phyloP scores from a whole-genome alignment of 2,888 invertebrate species.

The Brachylomia viminalis region DNA sequence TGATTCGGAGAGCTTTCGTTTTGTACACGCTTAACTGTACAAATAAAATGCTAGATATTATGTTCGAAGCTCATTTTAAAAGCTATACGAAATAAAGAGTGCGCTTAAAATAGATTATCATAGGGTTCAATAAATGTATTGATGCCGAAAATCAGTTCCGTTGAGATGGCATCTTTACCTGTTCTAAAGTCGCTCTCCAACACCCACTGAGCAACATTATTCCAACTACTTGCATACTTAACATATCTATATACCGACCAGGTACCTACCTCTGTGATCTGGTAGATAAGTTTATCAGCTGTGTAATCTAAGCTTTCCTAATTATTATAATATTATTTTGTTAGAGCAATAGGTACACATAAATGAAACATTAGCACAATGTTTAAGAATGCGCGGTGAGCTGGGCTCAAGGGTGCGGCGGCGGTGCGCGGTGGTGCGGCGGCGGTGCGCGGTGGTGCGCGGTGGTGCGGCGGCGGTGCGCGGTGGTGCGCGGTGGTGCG shows the following conservation, averaged over 20 bases:
- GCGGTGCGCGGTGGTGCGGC: neutral
- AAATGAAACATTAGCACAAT: constrained; percentile 14
- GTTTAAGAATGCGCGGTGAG: neutral
- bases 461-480: neutral
- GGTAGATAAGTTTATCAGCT: constrained; percentile 13
- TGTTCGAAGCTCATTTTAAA: constrained; percentile 26
- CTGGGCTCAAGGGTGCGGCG: neutral
- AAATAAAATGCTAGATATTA: constrained; percentile 59
- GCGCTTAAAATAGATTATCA: neutral
- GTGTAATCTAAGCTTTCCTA: constrained; percentile 22
- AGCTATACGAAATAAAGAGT: constrained; percentile 13
- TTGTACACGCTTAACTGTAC: constrained; percentile 47
- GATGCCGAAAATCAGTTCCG: constrained; percentile 9
- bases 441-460: neutral
- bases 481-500: no score
- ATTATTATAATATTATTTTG: constrained; percentile 5
- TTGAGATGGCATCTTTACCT: neutral
- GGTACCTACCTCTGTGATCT: constrained; percentile 14
- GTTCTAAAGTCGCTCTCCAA: neutral
- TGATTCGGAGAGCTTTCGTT: constrained; percentile 51
- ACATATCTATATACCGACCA: neutral
- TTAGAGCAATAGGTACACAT: constrained; percentile 6
- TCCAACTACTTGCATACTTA: neutral
- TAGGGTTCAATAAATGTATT: constrained; percentile 6
- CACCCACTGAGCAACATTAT: neutral